phyloP scores from a whole-genome alignment of 2,888 invertebrate genomes.

The Pristionchus arcanus region DNA sequence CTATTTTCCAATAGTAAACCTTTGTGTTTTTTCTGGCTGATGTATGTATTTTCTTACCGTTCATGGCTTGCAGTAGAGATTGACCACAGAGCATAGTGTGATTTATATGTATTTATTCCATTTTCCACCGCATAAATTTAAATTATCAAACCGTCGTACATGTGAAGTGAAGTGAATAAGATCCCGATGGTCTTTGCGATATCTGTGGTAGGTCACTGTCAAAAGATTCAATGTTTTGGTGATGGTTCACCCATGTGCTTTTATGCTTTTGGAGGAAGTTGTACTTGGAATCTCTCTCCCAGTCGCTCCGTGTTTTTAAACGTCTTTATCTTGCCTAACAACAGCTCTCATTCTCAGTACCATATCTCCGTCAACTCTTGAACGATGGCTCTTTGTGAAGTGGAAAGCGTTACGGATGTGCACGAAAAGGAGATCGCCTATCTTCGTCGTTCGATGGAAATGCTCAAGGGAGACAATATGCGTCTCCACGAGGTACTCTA shows the following conservation, averaged over 20 bases:
- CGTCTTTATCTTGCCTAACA: no score
- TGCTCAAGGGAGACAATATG: constrained; percentile 32
- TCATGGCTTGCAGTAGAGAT: constrained; percentile 13
- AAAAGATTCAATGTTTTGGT: neutral
- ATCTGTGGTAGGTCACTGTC: neutral
- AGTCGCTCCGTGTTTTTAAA: no score
- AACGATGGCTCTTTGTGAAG: constrained; percentile 21
- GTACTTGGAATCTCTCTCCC: no score
- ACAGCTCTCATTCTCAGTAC: neutral
- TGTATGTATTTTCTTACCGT: neutral
- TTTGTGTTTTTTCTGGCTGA: neutral
- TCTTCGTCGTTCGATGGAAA: constrained; percentile 21
- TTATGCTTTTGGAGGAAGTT: neutral
- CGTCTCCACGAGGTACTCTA: constrained; percentile 31
- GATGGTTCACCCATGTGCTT: neutral
- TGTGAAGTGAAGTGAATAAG: constrained; percentile 2
- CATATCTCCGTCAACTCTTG: constrained; percentile 14
- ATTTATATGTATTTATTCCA: constrained; percentile 40
- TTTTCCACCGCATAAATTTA: neutral
- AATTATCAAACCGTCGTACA: neutral
- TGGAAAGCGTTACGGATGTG: neutral
- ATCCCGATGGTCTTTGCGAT: constrained; percentile 38
- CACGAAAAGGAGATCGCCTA: constrained; percentile 47
- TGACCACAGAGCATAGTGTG: constrained; percentile 35
- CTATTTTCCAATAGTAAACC: neutral